Evolutionary conservation across 2,888 invertebrate genomes (phyloP), one percentile per base, ranked within the genome.

Genomic region (Eupithecia insigniata): DNA sequence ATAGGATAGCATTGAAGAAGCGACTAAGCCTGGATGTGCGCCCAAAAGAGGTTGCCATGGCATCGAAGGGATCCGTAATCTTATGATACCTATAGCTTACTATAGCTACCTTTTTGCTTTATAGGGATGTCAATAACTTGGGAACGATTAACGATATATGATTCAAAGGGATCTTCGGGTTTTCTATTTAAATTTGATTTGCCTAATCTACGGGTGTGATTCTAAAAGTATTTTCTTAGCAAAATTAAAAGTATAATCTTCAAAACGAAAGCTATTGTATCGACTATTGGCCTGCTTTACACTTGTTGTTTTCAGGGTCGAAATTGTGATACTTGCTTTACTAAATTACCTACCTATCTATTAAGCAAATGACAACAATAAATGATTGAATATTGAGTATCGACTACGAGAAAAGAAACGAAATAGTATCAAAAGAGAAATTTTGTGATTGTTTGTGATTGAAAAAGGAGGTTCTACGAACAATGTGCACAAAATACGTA

Each of bases 1-100:
- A 92, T 91, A 89, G 89, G 89, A 91, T 91, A 91, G 85, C 85
- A 90, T 91, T 90, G 90, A 90, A 84, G 90, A 90, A 87, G 88
- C 89, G 84, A 83, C 89, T 92, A 90, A 92, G 90, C 91, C 82
- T 87, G 84, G 88, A 87, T 89, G 85, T 87, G 86, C 86, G 87
- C 85, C 85, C 87, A 85, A 90, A 91, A 91, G 89, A 89, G 90
- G 91, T 93, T 81, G 78, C 87, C 88, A 90, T 91, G 86, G 87
- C 76, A 78, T 92, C 92, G 86, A 86, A 85, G 92, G 91, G 89
- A 87, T 85, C 88, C 81, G 87, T 93, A 93, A 93, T 93, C 93
- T 92, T 89, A 85, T 89, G 90, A 90, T 91, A 86, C 90, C 87
- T 87, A 73, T 46, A 69, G 84, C 86, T 82, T 81, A 18, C 30